These are phyloP conservation scores for Leuctra nigra DNA, from an alignment of 2,888 invertebrate genomes.

Conservation along the genomic window DNA sequence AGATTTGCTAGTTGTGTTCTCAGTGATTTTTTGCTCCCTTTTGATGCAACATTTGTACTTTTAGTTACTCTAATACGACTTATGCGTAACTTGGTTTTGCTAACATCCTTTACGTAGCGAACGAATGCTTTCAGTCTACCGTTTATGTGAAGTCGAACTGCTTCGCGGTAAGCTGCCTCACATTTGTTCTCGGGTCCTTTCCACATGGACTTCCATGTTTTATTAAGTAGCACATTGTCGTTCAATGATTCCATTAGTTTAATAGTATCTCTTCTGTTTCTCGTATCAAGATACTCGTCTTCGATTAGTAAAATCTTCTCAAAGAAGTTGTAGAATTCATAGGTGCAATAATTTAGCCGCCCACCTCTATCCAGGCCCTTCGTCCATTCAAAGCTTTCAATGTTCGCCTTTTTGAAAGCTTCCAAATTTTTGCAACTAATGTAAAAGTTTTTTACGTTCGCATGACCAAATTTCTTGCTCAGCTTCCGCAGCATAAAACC, in stretches of 20 bases:
- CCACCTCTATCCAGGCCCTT: neutral
- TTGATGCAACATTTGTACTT: neutral
- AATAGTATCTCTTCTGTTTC: neutral
- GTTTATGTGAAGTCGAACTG: neutral
- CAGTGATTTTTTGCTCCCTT: neutral
- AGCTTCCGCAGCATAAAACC: too few relatives aligned
- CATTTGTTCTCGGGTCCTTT: neutral
- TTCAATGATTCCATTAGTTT: neutral
- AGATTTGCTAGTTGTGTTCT: neutral
- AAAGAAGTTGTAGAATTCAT: neutral
- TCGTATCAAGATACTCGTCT: neutral
- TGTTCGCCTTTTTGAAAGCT: too few relatives aligned
- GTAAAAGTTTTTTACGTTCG: too few relatives aligned
- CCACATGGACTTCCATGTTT: neutral
- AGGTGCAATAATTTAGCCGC: neutral
- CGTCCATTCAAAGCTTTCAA: too few relatives aligned
- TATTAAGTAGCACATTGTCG: neutral
- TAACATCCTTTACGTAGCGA: neutral
- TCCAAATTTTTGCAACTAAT: too few relatives aligned
- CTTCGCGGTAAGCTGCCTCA: neutral
- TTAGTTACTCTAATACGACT: neutral
- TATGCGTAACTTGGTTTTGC: neutral
- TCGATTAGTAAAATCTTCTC: neutral
- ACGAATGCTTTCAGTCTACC: neutral
- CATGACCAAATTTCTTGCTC: too few relatives aligned